A percentile compares a stretch with the other conserved stretches of the same genome.
Evolutionary conservation across 2,797 vertebrate species (phyloP).

Genomic region (Lagocephalus sceleratus): DNA sequence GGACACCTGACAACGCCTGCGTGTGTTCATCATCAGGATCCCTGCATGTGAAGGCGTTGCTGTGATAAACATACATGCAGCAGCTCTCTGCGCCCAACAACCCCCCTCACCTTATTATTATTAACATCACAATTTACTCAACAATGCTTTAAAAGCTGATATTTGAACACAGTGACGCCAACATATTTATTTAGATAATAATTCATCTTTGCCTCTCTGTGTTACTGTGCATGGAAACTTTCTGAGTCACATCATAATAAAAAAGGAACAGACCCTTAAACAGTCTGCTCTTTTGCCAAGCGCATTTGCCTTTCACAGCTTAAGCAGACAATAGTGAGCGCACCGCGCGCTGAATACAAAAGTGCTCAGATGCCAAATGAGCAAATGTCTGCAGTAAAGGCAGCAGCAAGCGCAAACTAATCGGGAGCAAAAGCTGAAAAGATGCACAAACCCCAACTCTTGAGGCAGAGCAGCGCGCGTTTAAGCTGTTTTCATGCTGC

Average conservation of each 20-base stretch:
- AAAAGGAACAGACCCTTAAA: too few species aligned
- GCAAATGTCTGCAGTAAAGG: too few species aligned
- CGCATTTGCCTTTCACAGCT: too few species aligned
- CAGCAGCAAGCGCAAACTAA: too few species aligned
- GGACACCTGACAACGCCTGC: constrained; percentile 28
- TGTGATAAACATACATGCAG: constrained; percentile 21
- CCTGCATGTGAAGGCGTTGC: constrained; percentile 27
- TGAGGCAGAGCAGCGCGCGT: too few species aligned
- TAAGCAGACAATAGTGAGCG: too few species aligned
- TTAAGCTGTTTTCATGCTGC: too few species aligned
- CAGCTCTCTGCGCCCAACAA: constrained; percentile 21
- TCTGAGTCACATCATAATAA: background rate
- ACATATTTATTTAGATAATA: background rate
- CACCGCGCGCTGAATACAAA: too few species aligned
- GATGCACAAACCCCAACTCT: too few species aligned
- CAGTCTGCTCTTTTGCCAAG: constrained; percentile 10
- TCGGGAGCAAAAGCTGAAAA: too few species aligned
- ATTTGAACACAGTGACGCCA: background rate
- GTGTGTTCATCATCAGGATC: constrained; percentile 50
- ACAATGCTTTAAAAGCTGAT: constrained; percentile 34
- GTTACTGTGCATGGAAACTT: background rate
- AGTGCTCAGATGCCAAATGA: too few species aligned
- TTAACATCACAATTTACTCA: constrained; percentile 16
- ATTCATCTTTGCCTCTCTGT: background rate
- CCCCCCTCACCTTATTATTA: background rate